These are phyloP conservation scores for Chunga burmeisteri DNA, from an alignment of 2,113 vertebrate genomes.

Conservation along the genomic window DNA sequence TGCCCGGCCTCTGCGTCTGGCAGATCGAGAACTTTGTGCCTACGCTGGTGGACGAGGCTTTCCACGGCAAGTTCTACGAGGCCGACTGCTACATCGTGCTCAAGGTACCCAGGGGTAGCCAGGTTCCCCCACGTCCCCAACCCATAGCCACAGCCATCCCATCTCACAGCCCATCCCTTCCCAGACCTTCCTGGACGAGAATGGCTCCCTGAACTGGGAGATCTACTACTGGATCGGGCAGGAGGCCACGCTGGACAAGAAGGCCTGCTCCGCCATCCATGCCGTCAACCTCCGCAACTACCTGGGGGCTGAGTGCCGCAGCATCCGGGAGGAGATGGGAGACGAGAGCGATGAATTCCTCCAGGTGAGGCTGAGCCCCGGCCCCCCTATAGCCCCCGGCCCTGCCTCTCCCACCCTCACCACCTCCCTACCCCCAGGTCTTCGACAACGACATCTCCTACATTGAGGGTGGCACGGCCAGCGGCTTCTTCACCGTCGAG, in stretches of 20 bases:
- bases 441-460: constrained; percentile 94
- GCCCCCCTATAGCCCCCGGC: accelerated
- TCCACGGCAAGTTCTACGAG: constrained; percentile 94
- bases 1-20: constrained; percentile 89
- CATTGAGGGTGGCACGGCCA: constrained; percentile 93
- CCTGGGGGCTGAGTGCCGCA: constrained; percentile 91
- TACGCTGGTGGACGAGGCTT: constrained; percentile 85
- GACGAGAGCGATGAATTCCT: constrained; percentile 96
- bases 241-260: constrained; percentile 94
- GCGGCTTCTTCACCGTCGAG: constrained; percentile 96
- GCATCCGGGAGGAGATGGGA: constrained; percentile 95
- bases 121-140: accelerated
- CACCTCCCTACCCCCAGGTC: constrained; percentile 72
- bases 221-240: constrained; percentile 99
- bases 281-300: constrained; percentile 95
- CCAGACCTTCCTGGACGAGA: constrained; percentile 92
- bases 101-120: constrained; percentile 73
- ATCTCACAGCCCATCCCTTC: neutral
- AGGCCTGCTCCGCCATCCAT: constrained; percentile 93
- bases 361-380: constrained; percentile 65
- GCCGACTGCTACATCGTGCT: constrained; percentile 97
- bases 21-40: constrained; percentile 98
- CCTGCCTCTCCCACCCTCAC: neutral
- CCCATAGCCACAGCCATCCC: accelerated
- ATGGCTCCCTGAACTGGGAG: constrained; percentile 88